Conservation (phyloP, 1,140 invertebrate genomes). For the Drosophila gunungcola region DNA sequence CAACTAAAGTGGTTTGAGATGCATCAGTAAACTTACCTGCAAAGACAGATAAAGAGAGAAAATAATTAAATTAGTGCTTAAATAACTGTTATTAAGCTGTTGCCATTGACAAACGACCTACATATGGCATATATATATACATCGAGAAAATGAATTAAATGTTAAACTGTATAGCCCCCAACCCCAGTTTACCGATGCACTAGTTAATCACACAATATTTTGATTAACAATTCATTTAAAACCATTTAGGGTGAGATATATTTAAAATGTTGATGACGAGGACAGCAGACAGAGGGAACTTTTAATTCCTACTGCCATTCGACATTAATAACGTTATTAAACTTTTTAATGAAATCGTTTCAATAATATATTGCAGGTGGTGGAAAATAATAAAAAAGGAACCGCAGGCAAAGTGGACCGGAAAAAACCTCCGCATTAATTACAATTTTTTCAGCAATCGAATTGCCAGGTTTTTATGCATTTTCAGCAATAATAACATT, state of each 20-base stretch:
- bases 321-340: conserved; percentile 72
- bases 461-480: conserved; percentile 60
- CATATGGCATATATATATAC: conserved; percentile 15
- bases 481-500: conserved; percentile 60
- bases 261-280: conserved; percentile 7
- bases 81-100: conserved; percentile 20
- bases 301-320: conserved; percentile 35
- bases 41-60: conserved; percentile 35
- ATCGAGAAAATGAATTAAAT: conserved; percentile 17
- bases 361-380: conserved; percentile 56
- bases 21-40: conserved; percentile 60
- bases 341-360: conserved; percentile 56
- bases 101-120: conserved; percentile 15
- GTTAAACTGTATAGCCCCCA: conserved; percentile 24
- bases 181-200: conserved; percentile 38
- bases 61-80: conserved; percentile 36
- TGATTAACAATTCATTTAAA: conserved; percentile 69
- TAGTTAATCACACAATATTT: conserved; percentile 50
- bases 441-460: conserved; percentile 42
- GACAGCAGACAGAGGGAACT: not conserved
- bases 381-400: conserved; percentile 1
- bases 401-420: not conserved
- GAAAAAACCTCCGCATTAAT: conserved; percentile 12
- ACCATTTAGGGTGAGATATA: conserved; percentile 35
- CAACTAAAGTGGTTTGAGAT: conserved; percentile 4